Percentiles rank a stretch among this genome's conserved stretches.
These are phyloP conservation scores for Arenaria interpres DNA, from an alignment of 2,113 vertebrate genomes.

Conservation along the genomic window DNA sequence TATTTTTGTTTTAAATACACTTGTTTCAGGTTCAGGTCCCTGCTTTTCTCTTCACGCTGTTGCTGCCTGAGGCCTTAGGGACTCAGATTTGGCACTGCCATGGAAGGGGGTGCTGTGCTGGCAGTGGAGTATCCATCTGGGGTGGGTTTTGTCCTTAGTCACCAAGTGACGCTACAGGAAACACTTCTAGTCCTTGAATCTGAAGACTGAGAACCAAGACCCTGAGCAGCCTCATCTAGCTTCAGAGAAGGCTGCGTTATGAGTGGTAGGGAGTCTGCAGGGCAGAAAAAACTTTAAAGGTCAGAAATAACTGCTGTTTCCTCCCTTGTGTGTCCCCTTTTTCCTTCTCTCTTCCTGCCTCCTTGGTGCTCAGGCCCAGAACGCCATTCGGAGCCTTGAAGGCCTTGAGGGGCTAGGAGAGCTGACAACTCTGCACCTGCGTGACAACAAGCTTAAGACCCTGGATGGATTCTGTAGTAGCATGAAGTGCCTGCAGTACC, in stretches of 20 bases:
- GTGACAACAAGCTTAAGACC: conserved; percentile 85
- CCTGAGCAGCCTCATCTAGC: neutral
- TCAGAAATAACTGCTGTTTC: neutral
- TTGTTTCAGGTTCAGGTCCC: neutral
- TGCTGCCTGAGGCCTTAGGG: neutral
- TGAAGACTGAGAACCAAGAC: neutral
- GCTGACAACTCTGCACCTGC: conserved; percentile 86
- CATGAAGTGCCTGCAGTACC: conserved; percentile 88
- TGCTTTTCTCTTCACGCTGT: neutral
- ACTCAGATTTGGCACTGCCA: neutral
- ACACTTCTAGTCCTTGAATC: neutral
- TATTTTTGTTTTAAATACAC: neutral
- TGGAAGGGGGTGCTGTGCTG: neutral
- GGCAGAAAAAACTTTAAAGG: neutral
- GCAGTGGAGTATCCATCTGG: neutral
- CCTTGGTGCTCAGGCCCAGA: conserved; percentile 81
- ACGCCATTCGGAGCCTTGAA: conserved; percentile 80
- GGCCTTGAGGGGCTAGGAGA: conserved; percentile 79
- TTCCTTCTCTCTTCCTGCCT: neutral
- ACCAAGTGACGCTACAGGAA: neutral
- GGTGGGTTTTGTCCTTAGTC: neutral
- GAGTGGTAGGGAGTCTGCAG: neutral
- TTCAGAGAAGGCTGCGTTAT: neutral
- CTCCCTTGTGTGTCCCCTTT: neutral
- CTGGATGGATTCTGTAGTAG: conserved; percentile 82